phyloP scores from a whole-genome alignment of 2,797 vertebrate genomes.

The Micromesistius poutassou region DNA sequence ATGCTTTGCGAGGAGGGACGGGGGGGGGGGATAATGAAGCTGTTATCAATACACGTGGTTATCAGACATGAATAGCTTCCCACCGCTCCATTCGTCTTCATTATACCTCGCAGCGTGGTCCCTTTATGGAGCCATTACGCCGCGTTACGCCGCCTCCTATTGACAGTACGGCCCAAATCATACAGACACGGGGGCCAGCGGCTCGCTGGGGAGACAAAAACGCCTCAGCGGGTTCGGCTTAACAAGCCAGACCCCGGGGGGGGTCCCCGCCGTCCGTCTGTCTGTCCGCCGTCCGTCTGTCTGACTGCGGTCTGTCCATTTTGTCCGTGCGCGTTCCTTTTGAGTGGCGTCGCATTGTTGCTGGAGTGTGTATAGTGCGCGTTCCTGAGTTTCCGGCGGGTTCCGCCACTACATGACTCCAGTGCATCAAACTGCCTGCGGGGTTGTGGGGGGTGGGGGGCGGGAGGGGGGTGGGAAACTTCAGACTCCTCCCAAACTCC shows the following conservation, averaged over 20 bases:
- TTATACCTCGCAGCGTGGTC: conserved; percentile 38
- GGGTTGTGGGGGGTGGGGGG: too few relatives aligned
- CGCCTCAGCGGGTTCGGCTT: conserved; percentile 17
- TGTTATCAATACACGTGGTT: conserved; percentile 53
- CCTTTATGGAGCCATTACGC: conserved; percentile 35
- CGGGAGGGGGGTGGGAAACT: neutral
- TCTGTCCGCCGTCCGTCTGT: conserved; percentile 50
- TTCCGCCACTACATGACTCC: neutral
- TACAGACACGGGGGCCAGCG: conserved; percentile 27
- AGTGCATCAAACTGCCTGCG: neutral
- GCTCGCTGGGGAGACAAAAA: conserved; percentile 25
- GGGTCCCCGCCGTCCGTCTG: conserved; percentile 31
- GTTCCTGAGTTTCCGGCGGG: neutral
- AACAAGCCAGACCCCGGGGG: neutral
- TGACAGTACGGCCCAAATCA: conserved; percentile 38
- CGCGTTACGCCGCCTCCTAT: conserved; percentile 18
- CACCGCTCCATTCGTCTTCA: conserved; percentile 51
- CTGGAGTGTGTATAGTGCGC: too few relatives aligned
- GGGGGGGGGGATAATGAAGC: conserved; percentile 44
- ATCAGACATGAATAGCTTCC: conserved; percentile 50
- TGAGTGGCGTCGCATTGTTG: too few relatives aligned
- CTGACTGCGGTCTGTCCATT: too few relatives aligned
- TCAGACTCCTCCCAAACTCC: neutral
- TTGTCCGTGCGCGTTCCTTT: too few relatives aligned
- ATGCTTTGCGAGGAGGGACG: conserved; percentile 4